Evolutionary conservation across 1,140 invertebrate species (phyloP), one percentile per base, ranked within the genome.

Genomic region (Drosophila mayri): DNA sequence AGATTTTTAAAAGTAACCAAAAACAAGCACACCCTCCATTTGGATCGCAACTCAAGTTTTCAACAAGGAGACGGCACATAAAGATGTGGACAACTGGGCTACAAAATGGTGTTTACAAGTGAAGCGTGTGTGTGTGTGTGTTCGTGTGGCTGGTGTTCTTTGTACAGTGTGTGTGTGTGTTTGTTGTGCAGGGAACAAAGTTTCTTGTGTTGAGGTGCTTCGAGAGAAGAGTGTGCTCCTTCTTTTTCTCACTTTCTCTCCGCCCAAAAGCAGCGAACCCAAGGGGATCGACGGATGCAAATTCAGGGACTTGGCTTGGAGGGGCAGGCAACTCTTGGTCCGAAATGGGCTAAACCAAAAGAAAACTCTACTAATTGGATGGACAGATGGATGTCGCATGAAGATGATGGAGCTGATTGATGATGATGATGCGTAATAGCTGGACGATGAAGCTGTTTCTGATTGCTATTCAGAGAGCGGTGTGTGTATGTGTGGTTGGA

Each of bases 331-430:
- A 72, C 52, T 71, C 43, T 72, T 72, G 70, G 70, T 73, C 67
- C 68, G 50, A 37, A 72, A 72, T 72, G 68, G 68, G 66, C 68
- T 71, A 72, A 72, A 70, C 68, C 35, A 73, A 72, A 40, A 38
- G 44, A 50, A 70, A 68, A 70, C 47, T 38, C 66, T 67, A 67
- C 66, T 38, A 55, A 70, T 30, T 67, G 30, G 32, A 54, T 67
- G 65, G 61, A 30, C 46, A 32, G 32, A 61, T 20, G 62, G 47
- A 68, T 37, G 28, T 61, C 40, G 62, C 60, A 65, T 65, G 58
- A 64, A 16, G 43, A 68, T 50, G 43, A 57, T 28, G 46, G 46
- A 49, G 14, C 46, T 49, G 46, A 52, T 20, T 16, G 50, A 67
- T 59, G 37, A 71, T 41, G 37, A 72, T 71, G 30, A 72, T 71